These are phyloP conservation scores for Columbina picui DNA, from an alignment of 2,113 vertebrate genomes.

Conservation along the genomic window DNA sequence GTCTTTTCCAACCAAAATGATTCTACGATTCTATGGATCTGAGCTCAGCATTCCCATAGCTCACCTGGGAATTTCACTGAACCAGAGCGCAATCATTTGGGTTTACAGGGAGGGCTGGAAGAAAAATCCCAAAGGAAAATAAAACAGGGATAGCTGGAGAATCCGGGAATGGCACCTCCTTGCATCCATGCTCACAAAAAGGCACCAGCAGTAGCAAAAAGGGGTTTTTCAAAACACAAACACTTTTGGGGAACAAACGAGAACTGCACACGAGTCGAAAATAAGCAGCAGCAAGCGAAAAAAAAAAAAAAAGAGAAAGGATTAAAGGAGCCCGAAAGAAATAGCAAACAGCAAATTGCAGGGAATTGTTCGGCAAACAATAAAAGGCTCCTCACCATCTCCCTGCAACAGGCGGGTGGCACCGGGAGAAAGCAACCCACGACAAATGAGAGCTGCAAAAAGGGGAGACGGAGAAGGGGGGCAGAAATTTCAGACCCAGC, in stretches of 20 bases:
- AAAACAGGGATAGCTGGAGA: background rate
- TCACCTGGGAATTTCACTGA: background rate
- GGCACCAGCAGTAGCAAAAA: background rate
- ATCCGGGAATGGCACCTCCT: background rate
- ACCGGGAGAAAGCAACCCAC: conserved; percentile 20
- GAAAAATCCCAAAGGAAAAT: background rate
- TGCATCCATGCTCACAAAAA: background rate
- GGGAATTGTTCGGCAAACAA: conserved; percentile 59
- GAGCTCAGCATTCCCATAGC: background rate
- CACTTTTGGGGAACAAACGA: background rate
- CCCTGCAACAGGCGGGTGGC: conserved; percentile 35
- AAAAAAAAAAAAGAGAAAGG: background rate
- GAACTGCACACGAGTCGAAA: background rate
- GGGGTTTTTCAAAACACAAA: conserved; percentile 15
- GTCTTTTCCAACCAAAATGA: no score
- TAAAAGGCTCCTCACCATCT: conserved; percentile 46
- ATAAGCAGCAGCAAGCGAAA: background rate
- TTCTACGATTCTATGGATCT: no score
- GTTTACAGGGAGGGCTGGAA: background rate
- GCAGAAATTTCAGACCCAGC: conserved; percentile 27
- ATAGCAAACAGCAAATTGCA: conserved; percentile 49
- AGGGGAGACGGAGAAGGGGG: background rate
- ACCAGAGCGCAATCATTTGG: background rate
- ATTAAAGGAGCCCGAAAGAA: conserved; percentile 15
- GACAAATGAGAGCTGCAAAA: conserved; percentile 45